phyloP scores from a whole-genome alignment of 2,888 invertebrate genomes.

The Dryococelus australis region DNA sequence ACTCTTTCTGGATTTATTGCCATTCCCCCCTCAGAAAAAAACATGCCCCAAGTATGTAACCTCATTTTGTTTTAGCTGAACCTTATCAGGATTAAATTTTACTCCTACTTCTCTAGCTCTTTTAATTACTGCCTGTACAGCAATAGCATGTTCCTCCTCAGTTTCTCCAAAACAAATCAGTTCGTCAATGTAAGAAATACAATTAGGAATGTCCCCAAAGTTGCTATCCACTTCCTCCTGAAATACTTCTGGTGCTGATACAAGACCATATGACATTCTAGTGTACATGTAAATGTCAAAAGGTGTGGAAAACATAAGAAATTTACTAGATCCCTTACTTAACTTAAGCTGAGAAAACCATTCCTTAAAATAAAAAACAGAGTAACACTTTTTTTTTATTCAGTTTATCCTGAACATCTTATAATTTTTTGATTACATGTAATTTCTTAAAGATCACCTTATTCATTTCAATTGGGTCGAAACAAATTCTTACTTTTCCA shows the following conservation, averaged over 20 bases:
- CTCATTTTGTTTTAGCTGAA: not conserved
- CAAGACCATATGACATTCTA: not conserved
- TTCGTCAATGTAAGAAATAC: not conserved
- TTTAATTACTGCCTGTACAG: not conserved
- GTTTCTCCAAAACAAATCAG: not conserved
- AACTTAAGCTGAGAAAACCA: not conserved
- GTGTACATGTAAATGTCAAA: not conserved
- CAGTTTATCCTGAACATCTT: not conserved
- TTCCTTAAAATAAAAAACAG: not conserved
- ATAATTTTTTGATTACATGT: not conserved
- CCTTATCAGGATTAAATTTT: not conserved
- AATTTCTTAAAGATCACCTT: not conserved
- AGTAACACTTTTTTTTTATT: not conserved
- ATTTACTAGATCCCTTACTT: not conserved
- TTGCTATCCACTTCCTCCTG: not conserved
- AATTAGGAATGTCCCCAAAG: not conserved
- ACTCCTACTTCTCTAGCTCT: not conserved
- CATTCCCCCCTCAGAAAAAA: not conserved
- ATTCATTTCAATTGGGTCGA: not conserved
- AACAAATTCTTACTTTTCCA: not conserved
- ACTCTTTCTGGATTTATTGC: not conserved
- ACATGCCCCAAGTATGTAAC: not conserved
- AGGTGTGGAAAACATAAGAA: not conserved
- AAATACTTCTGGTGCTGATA: not conserved
- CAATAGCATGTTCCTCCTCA: not conserved